Evolutionary conservation across 37 sponge, comb jelly and placozoan species (phyloP), one percentile per base, ranked within the genome.

Genomic region (Cladorhizidae sp.): DNA sequence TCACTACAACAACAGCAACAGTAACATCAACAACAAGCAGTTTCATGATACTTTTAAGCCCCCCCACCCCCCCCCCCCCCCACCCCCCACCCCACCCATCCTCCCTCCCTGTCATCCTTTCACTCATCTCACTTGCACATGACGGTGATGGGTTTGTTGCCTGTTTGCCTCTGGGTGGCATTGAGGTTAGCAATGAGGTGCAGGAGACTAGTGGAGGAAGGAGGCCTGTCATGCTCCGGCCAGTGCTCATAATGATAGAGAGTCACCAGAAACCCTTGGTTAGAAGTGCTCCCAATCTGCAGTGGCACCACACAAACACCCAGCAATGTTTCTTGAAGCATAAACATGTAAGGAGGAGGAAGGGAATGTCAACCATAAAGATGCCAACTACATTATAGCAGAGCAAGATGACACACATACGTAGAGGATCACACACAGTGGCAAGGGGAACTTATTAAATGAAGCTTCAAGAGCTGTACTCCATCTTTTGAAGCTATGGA

Each of bases 91-190:
- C 49, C 5, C 49, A 5, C 49, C 49, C 49, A 45, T 45, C 49
- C 49, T 9, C 49, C 49, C 5, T 9, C 9, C 49, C 9, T 12
- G 49, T 45, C 49, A 12, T 12, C 12, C n/a, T n/a, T n/a, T n/a
- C n/a, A n/a, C n/a, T 63, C 64, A 3, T 9, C 72, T 72, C 32
- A 93, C 93, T 85, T 81, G 90, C 93, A 88, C 71, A 88, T 76
- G 61, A 93, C 87, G 21, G 78, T 81, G 72, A 93, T 93, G 35
- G 83, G 75, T 58, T 38, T 80, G 70, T 85, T 81, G 31, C 73
- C 87, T 22, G 90, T 82, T 38, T 36, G 67, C 40, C 79, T 69
- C 77, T 87, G 92, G 9, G 75, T 55, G 43, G 36, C 72, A 31
- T 74, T 72, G 39, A 83, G 28, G 22, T 57, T 36, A 3, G 52